A percentile compares a stretch with the other conserved stretches of the same genome.
These are phyloP conservation scores for Rhopalosiphum padi DNA, from an alignment of 1,140 invertebrate species.

Conservation along the genomic window DNA sequence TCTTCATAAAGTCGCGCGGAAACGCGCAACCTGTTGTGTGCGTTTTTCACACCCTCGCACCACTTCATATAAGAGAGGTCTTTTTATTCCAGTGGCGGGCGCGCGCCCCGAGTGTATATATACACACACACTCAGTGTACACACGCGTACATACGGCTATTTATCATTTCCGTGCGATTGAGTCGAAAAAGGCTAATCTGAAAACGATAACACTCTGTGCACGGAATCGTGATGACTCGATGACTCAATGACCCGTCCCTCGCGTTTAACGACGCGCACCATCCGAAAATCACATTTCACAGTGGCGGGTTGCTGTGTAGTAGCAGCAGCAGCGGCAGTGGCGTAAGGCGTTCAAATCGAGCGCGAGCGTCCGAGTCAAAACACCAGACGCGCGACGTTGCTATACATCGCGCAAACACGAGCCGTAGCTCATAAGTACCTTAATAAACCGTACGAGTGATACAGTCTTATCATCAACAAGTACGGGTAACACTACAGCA, in stretches of 20 bases:
- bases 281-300: conserved; percentile 52
- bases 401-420: background rate
- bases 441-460: background rate
- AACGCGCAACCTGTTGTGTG: conserved; percentile 54
- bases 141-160: background rate
- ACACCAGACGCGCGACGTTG: background rate
- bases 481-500: background rate
- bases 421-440: no score
- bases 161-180: conserved; percentile 57
- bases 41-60: conserved; percentile 52
- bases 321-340: background rate
- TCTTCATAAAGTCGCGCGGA: conserved; percentile 43
- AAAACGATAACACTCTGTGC: conserved; percentile 49
- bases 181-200: conserved; percentile 54
- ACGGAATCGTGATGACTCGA: background rate
- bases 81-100: conserved; percentile 30
- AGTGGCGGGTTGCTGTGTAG: conserved; percentile 1
- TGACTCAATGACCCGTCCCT: conserved; percentile 54
- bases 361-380: conserved; percentile 15
- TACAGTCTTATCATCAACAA: background rate
- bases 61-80: background rate
- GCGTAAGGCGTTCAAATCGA: background rate
- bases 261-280: conserved; percentile 12
- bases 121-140: background rate
- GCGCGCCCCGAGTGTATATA: conserved; percentile 4